Conservation (phyloP, 2,888 invertebrate species). For the Limnephilus rhombicus region DNA sequence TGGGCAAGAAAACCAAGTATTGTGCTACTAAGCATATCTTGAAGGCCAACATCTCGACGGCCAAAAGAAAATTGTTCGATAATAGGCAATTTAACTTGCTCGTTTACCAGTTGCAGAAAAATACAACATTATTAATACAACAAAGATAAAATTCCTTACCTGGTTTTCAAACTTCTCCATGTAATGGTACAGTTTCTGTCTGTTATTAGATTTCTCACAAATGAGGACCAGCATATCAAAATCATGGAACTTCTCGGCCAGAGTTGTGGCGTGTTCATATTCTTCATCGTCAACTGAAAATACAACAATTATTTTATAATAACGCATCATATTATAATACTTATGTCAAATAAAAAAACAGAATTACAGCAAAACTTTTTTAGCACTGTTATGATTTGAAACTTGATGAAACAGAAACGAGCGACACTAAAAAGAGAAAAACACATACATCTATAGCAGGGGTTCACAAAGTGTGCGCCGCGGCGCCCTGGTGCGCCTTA, state of each 20-base stretch:
- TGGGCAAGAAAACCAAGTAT: too few species aligned
- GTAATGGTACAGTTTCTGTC: constrained; percentile 67
- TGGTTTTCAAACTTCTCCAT: constrained; percentile 73
- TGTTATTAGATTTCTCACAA: constrained; percentile 63
- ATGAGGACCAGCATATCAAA: constrained; percentile 65
- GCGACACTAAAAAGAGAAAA: too few species aligned
- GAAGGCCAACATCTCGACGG: too few species aligned
- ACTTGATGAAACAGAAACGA: too few species aligned
- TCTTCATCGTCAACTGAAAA: constrained; percentile 65
- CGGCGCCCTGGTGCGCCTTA: too few species aligned
- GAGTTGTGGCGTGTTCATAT: constrained; percentile 61
- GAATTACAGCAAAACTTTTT: not conserved
- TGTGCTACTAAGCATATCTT: too few species aligned
- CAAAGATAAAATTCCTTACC: constrained; percentile 68
- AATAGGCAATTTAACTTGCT: too few species aligned
- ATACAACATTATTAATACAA: not conserved
- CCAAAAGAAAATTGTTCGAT: too few species aligned
- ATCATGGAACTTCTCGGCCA: constrained; percentile 65
- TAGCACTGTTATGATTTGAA: too few species aligned
- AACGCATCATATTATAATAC: constrained; percentile 64
- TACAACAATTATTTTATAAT: not conserved
- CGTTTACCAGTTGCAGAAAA: too few species aligned
- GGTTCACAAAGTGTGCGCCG: too few species aligned
- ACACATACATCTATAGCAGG: too few species aligned
- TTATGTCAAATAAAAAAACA: constrained; percentile 52